Conservation (phyloP, 2,113 vertebrate genomes). For the Serinus canaria region DNA sequence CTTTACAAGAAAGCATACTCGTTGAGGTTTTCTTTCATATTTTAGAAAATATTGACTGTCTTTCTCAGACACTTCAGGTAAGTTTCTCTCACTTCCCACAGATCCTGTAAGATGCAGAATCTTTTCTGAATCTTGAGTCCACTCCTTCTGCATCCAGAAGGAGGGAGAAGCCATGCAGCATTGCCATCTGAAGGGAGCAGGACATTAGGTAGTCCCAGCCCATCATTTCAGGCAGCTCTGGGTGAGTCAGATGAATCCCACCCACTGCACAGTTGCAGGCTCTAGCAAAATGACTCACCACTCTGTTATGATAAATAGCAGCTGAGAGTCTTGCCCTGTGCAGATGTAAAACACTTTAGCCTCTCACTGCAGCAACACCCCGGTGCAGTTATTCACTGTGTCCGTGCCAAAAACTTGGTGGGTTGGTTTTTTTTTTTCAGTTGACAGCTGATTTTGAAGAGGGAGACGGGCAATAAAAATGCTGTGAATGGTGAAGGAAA, state of each 20-base stretch:
- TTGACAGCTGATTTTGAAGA: slow-evolving; percentile 8
- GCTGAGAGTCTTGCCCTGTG: not conserved
- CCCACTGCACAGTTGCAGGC: not conserved
- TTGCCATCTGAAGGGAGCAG: not conserved
- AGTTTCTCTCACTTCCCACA: not conserved
- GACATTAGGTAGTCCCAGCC: not conserved
- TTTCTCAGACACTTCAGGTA: not conserved
- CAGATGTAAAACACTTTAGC: not conserved
- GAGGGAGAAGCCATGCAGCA: rapidly evolving
- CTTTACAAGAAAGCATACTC: not conserved
- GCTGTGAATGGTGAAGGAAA: slow-evolving; percentile 43
- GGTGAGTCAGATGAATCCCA: not conserved
- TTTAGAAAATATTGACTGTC: not conserved
- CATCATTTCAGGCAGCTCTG: not conserved
- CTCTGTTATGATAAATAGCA: not conserved
- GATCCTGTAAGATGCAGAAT: not conserved
- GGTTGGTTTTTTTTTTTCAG: not conserved
- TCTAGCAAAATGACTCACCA: not conserved
- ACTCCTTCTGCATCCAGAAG: not conserved
- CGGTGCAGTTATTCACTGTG: not conserved
- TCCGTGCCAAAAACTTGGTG: not conserved
- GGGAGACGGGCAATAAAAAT: slow-evolving; percentile 35
- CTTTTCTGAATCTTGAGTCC: not conserved
- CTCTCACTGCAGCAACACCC: not conserved
- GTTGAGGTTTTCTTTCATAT: not conserved